Conservation (phyloP, 2,113 vertebrate species). For the Pimephales promelas region DNA sequence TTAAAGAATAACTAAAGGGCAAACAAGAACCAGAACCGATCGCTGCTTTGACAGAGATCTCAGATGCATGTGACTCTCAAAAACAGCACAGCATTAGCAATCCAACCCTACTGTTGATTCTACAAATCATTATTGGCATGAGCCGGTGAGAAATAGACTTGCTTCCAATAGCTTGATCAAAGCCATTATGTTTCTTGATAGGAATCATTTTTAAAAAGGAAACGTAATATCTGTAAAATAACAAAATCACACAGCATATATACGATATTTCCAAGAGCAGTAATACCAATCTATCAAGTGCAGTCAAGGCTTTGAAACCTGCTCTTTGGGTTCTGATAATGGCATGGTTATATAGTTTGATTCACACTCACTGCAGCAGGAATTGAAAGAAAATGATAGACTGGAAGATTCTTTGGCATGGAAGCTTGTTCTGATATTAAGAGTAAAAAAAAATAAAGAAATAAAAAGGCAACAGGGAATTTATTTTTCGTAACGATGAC, state of each 20-base stretch:
- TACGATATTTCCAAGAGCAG: slow-evolving; percentile 34
- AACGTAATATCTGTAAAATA: not conserved
- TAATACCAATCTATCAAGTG: slow-evolving; percentile 50
- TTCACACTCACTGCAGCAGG: slow-evolving; percentile 65
- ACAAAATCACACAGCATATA: slow-evolving; percentile 15
- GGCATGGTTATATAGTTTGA: slow-evolving; percentile 50
- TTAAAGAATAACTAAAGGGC: slow-evolving; percentile 14
- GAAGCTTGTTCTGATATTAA: not conserved
- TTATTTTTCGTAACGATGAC: not conserved
- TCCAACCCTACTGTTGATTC: slow-evolving; percentile 52
- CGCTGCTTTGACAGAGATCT: slow-evolving; percentile 54
- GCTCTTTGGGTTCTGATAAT: slow-evolving; percentile 53
- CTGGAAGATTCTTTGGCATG: not conserved
- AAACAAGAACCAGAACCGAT: slow-evolving; percentile 29
- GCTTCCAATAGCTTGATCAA: slow-evolving; percentile 31
- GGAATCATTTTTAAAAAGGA: slow-evolving; percentile 22
- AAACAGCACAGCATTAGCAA: slow-evolving; percentile 49
- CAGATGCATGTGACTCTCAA: slow-evolving; percentile 53
- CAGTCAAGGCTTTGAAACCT: slow-evolving; percentile 45
- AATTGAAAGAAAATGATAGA: slow-evolving; percentile 58
- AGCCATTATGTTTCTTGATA: slow-evolving; percentile 32
- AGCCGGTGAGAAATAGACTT: slow-evolving; percentile 48
- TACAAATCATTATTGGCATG: slow-evolving; percentile 46
- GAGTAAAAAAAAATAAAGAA: not conserved
- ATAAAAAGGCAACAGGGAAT: not conserved